Percentiles rank a stretch among this genome's conserved stretches.
These are phyloP conservation scores for Hydra vulgaris DNA, from an alignment of 30 jellyfish, hydroid and myxozoan genomes.

Conservation along the genomic window DNA sequence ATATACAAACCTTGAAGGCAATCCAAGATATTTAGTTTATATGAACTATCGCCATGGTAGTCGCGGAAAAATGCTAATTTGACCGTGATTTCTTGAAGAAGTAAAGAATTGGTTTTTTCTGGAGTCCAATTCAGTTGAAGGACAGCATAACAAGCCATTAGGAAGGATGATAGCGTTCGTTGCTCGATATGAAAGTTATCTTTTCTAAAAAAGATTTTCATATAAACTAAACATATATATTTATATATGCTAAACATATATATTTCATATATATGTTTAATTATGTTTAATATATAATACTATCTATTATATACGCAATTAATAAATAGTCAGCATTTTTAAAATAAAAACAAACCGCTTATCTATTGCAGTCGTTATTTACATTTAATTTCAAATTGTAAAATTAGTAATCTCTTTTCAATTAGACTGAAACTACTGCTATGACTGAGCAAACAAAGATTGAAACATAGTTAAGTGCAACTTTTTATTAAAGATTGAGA, in stretches of 20 bases:
- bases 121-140: conserved; percentile 63
- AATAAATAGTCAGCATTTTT: no score
- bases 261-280: no score
- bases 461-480: no score
- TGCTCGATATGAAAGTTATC: conserved; percentile 33
- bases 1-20: conserved; percentile 44
- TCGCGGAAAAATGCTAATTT: conserved; percentile 54
- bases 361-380: no score
- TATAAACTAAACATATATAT: not conserved
- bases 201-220: conserved; percentile 21
- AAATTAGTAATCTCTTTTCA: no score
- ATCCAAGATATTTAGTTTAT: conserved; percentile 53
- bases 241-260: not conserved
- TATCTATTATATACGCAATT: conserved; percentile 3
- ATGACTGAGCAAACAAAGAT: no score
- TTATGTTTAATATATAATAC: not conserved
- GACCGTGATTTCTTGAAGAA: conserved; percentile 19
- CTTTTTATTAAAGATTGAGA: no score
- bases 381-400: no score
- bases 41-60: conserved; percentile 54
- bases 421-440: no score
- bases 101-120: conserved; percentile 34
- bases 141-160: conserved; percentile 80
- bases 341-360: no score
- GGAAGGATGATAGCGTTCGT: conserved; percentile 62